phyloP scores from a whole-genome alignment of 2,797 vertebrate genomes.

The Enteromius unitaeniatus region DNA sequence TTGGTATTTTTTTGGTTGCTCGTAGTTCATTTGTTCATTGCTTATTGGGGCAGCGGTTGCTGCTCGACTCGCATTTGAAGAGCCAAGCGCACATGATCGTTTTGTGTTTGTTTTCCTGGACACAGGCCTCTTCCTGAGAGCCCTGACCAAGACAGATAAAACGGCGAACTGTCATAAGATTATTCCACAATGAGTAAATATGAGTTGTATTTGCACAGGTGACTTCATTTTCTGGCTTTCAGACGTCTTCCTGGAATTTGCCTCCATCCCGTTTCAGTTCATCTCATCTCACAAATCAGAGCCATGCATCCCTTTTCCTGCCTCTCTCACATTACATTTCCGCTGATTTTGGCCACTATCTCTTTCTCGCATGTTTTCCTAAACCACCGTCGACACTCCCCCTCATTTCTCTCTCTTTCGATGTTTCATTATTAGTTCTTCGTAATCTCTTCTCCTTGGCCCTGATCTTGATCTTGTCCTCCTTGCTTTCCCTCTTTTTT shows the following conservation, averaged over 20 bases:
- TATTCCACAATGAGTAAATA: constrained; percentile 60
- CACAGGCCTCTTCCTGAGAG: constrained; percentile 49
- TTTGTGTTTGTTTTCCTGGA: constrained; percentile 55
- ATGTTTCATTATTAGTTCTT: constrained; percentile 84
- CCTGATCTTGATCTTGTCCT: constrained; percentile 63
- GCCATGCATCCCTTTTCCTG: constrained; percentile 64
- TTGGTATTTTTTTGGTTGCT: constrained; percentile 41
- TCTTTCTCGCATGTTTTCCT: constrained; percentile 82
- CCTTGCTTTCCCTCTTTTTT: constrained; percentile 53
- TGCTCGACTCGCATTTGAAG: constrained; percentile 11
- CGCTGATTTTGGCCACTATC: constrained; percentile 65
- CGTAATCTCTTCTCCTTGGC: constrained; percentile 77
- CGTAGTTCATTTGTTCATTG: constrained; percentile 28
- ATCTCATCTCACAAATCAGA: constrained; percentile 67
- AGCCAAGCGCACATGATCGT: constrained; percentile 23
- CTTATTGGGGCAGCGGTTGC: constrained; percentile 37
- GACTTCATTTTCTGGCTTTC: constrained; percentile 60
- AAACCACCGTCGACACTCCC: constrained; percentile 68
- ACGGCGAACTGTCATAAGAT: constrained; percentile 53
- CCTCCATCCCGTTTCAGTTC: constrained; percentile 55
- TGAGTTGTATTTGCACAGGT: constrained; percentile 65
- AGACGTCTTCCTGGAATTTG: constrained; percentile 56
- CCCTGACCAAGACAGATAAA: constrained; percentile 59
- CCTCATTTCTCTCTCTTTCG: constrained; percentile 38
- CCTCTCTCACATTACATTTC: constrained; percentile 62